These are phyloP conservation scores for Nerophis ophidion DNA, from an alignment of 2,113 vertebrate species.

Conservation along the genomic window DNA sequence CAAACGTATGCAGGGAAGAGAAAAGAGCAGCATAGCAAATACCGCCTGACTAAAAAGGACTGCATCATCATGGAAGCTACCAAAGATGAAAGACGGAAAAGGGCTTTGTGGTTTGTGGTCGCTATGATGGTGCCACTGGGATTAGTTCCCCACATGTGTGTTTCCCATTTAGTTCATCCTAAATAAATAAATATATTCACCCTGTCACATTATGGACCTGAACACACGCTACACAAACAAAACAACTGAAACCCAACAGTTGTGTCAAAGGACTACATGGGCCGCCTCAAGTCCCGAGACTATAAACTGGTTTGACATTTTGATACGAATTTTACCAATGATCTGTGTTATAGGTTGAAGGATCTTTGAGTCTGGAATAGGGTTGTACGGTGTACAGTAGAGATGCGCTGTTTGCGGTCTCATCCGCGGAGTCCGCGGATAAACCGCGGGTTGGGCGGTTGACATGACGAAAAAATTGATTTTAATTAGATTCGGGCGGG, in stretches of 20 bases:
- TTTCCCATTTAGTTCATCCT: conserved; percentile 54
- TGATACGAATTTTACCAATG: too few species aligned
- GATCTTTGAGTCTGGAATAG: too few species aligned
- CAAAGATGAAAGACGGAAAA: conserved; percentile 24
- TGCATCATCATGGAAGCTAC: conserved; percentile 32
- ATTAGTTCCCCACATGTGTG: conserved; percentile 56
- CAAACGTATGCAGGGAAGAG: conserved; percentile 17
- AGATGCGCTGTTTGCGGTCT: too few species aligned
- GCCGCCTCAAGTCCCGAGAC: too few species aligned
- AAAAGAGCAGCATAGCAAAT: conserved; percentile 25
- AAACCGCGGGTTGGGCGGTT: too few species aligned
- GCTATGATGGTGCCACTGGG: conserved; percentile 49
- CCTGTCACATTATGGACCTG: conserved; percentile 42
- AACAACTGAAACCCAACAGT: conserved; percentile 40
- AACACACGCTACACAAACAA: conserved; percentile 49
- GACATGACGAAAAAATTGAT: too few species aligned
- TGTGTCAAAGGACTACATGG: conserved; percentile 16
- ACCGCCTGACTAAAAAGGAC: conserved; percentile 25
- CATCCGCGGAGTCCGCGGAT: too few species aligned
- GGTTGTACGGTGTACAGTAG: too few species aligned
- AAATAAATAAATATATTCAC: conserved; percentile 11
- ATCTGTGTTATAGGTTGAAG: too few species aligned
- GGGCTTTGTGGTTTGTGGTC: conserved; percentile 53
- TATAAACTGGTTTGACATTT: not conserved
- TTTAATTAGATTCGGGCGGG: too few species aligned